Conservation (phyloP, 53 echinoderm and acorn worm genomes). For the Echinarachnius parma region DNA sequence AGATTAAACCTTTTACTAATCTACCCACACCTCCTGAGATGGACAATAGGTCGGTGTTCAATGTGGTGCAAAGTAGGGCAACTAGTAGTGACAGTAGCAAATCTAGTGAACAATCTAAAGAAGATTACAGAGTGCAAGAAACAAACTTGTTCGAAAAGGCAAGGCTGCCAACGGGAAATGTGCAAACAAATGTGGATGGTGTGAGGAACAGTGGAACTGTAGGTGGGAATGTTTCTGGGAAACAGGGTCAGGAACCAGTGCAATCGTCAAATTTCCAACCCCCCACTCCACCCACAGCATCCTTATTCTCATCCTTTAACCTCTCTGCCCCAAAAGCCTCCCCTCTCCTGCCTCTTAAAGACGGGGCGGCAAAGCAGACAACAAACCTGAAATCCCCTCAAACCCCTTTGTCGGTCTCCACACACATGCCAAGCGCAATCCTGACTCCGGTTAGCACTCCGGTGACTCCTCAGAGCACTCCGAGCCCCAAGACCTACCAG, state of each 20-base stretch:
- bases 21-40: constrained; percentile 35
- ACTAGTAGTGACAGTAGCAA: neutral
- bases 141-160: constrained; percentile 28
- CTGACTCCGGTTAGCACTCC: constrained; percentile 1
- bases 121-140: constrained; percentile 36
- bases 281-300: constrained; percentile 36
- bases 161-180: constrained; percentile 30
- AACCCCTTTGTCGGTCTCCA: no score
- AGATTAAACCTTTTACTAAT: constrained; percentile 14
- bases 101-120: constrained; percentile 25
- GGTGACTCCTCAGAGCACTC: constrained; percentile 18
- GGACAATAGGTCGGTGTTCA: constrained; percentile 30
- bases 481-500: constrained; percentile 30
- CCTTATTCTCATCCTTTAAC: constrained; percentile 27
- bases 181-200: constrained; percentile 32
- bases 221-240: neutral
- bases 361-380: constrained; percentile 12
- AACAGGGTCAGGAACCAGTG: neutral
- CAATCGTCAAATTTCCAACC: constrained; percentile 26
- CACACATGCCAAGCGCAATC: constrained; percentile 12
- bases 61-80: constrained; percentile 34
- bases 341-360: constrained; percentile 39
- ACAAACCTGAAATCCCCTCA: constrained; percentile 32
- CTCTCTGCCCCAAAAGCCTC: constrained; percentile 30
- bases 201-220: neutral